A percentile compares a stretch with the other conserved stretches of the same genome.
Evolutionary conservation across 2,113 vertebrate species (phyloP).

Genomic region (Scolopax mira): DNA sequence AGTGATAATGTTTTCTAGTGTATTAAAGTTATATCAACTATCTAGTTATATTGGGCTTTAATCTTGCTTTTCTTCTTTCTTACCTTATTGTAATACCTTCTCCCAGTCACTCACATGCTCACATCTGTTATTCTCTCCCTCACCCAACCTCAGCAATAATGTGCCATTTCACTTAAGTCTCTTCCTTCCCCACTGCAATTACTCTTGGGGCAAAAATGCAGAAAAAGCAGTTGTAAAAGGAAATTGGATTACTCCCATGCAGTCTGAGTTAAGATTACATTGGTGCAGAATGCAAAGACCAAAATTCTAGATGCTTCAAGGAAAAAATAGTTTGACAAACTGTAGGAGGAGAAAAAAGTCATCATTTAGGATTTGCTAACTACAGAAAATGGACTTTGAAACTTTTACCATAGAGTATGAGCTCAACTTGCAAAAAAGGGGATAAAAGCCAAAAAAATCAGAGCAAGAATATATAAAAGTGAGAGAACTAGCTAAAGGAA

Average conservation of each 20-base stretch:
- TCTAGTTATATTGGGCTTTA: neutral
- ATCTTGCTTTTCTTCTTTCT: neutral
- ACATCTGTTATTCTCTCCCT: neutral
- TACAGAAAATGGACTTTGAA: neutral
- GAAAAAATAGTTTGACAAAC: neutral
- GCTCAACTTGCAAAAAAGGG: neutral
- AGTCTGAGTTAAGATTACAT: neutral
- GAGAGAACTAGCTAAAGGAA: neutral
- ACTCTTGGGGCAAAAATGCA: neutral
- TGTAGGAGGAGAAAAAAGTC: neutral
- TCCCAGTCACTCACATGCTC: neutral
- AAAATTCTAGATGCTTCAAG: neutral
- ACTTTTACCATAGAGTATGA: neutral
- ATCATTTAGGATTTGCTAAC: neutral
- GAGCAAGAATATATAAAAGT: neutral
- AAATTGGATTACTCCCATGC: neutral
- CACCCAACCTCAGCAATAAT: neutral
- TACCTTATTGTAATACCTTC: neutral
- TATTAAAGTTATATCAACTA: neutral
- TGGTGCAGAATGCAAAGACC: neutral
- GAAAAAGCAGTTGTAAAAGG: neutral
- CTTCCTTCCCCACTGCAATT: neutral
- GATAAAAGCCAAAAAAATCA: fast-evolving
- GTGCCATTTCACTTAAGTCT: neutral
- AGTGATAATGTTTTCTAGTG: neutral